phyloP scores from a whole-genome alignment of 1,140 invertebrate species.

The Camponotus vicinus region DNA sequence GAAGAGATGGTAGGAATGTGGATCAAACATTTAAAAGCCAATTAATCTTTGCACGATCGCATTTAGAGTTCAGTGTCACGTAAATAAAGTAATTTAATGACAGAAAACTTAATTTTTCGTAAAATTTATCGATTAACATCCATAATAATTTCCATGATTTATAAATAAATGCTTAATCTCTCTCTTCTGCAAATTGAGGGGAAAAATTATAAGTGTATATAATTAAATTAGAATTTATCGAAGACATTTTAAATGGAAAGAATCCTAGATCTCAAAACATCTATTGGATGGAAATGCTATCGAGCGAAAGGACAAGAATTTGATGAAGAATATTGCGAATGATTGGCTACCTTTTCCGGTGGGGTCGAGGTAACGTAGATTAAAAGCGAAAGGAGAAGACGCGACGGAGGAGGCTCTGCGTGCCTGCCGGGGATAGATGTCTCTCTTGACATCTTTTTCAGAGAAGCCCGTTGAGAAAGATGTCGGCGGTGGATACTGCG shows the following conservation, averaged over 20 bases:
- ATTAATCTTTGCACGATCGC: no score
- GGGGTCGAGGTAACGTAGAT: constrained; percentile 70
- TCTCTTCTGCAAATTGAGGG: not conserved
- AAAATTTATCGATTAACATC: not conserved
- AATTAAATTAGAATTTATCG: not conserved
- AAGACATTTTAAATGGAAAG: not conserved
- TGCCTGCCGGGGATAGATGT: constrained; percentile 56
- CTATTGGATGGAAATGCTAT: not conserved
- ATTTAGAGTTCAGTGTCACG: not conserved
- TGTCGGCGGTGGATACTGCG: constrained; percentile 41
- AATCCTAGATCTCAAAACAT: not conserved
- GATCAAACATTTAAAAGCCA: no score
- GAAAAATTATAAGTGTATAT: not conserved
- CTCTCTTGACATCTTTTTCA: constrained; percentile 71
- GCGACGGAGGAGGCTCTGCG: constrained; percentile 40
- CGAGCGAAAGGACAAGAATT: not conserved
- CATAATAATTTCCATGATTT: not conserved
- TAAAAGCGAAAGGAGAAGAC: constrained; percentile 80
- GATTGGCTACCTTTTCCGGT: constrained; percentile 68
- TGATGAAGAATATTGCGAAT: constrained; percentile 36
- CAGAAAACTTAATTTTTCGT: not conserved
- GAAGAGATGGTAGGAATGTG: not conserved
- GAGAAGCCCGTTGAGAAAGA: constrained; percentile 31
- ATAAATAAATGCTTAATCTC: not conserved
- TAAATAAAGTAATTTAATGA: not conserved